Conservation (phyloP, 2,888 invertebrate species). For the Coelinius sp. region DNA sequence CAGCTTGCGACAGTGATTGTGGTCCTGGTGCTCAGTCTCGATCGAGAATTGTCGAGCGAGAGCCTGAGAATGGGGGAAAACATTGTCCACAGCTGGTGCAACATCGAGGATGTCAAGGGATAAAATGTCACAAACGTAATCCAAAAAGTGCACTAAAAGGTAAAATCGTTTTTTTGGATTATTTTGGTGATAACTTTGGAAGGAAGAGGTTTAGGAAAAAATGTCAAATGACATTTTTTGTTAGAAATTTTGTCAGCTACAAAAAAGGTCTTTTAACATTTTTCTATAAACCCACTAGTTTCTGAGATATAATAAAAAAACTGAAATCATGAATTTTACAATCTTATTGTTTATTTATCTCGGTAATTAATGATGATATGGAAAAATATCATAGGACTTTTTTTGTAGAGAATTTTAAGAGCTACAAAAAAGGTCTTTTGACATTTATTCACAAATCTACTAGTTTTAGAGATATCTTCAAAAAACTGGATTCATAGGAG, state of each 20-base stretch:
- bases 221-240: too few relatives aligned
- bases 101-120: conserved; percentile 86
- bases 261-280: too few relatives aligned
- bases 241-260: too few relatives aligned
- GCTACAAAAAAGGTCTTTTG: not conserved
- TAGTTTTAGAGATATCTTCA: not conserved
- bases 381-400: not conserved
- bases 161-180: conserved; percentile 62
- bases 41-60: conserved; percentile 77
- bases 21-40: conserved; percentile 88
- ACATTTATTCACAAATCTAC: not conserved
- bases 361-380: not conserved
- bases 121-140: conserved; percentile 80
- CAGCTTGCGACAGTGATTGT: conserved; percentile 85
- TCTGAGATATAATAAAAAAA: too few relatives aligned
- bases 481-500: too few relatives aligned
- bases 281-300: too few relatives aligned
- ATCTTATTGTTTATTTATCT: too few relatives aligned
- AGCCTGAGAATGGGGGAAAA: conserved; percentile 85
- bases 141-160: conserved; percentile 83
- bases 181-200: too few relatives aligned
- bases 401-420: not conserved
- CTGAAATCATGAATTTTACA: not conserved
- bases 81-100: conserved; percentile 86
- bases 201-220: too few relatives aligned